Evolutionary conservation across 2,888 invertebrate genomes (phyloP), one percentile per base, ranked within the genome.

Genomic region (Acrobasis repandana): DNA sequence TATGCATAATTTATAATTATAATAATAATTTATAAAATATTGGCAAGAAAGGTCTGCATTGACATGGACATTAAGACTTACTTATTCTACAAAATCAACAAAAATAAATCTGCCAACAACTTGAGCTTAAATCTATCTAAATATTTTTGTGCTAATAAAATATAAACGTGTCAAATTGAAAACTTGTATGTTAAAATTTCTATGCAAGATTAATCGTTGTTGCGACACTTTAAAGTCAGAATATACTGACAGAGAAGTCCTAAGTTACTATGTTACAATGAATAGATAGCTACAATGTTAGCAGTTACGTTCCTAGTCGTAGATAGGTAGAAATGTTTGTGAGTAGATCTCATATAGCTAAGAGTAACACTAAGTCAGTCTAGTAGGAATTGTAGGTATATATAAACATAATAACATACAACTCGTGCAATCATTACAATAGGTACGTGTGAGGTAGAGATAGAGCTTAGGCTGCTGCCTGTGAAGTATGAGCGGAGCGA

Each of bases 281-380:
- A 69, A 73, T 63, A 76, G 70, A 79, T 72, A 77, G 70, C 79
- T 84, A 84, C 72, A 68, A 65, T 47, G 14, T 56, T 63, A 64
- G 61, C 70, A 67, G 71, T 80, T 82, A 86, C 81, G 83, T 80
- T 82, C 74, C 73, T 83, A n/a, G n/a, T n/a, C n/a, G n/a, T n/a
- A n/a, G n/a, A 77, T 75, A 67, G 64, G 65, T 75, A 81, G 76
- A 79, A 79, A 78, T 70, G 71, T 67, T 70, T 68, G 71, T 72
- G 70, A 80, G 72, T 79, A 77, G 76, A 77, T 73, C 73, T 77
- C 75, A 77, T 82, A 83, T 79, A 68, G 69, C 83, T 87, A 90
- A 81, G 67, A 86, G 80, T 90, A 87, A 76, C 75, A 78, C 90
- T 90, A 90, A 86, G 77, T 91, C 91, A 91, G 90, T 91, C 91